Evolutionary conservation across 2,113 vertebrate species (phyloP).

Genomic region (Leuciscus idus): DNA sequence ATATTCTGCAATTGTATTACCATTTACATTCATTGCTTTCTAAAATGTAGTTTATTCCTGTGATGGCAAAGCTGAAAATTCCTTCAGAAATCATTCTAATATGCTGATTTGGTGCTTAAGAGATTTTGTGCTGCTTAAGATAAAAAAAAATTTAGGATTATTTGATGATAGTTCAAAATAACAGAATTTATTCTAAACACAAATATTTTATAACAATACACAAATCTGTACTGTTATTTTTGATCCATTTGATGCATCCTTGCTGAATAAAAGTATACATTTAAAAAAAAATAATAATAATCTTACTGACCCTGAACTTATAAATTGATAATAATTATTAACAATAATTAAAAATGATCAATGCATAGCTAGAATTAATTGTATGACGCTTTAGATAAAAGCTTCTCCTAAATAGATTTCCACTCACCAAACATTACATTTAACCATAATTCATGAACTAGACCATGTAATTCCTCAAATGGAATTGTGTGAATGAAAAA

Average conservation of each 20-base stretch:
- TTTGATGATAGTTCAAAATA: not conserved
- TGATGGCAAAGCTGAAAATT: not conserved
- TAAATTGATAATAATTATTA: not conserved
- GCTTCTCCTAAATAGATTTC: not conserved
- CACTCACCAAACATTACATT: not conserved
- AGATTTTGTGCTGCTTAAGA: not conserved
- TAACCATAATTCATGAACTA: not conserved
- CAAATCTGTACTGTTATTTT: no score
- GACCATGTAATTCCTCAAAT: constrained; percentile 32
- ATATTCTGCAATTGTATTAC: not conserved
- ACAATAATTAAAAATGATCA: not conserved
- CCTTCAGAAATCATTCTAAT: not conserved
- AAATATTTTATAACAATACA: no score
- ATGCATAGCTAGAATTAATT: not conserved
- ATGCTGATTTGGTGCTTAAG: not conserved
- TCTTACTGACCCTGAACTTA: not conserved
- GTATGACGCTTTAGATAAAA: not conserved
- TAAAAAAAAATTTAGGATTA: not conserved
- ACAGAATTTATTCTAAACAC: not conserved
- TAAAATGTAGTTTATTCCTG: not conserved
- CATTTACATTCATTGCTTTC: not conserved
- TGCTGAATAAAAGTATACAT: not conserved
- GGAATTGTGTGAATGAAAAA: constrained; percentile 46
- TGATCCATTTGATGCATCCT: not conserved
- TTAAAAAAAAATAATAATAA: not conserved